Percentiles rank a stretch among this genome's conserved stretches.
These are phyloP conservation scores for Radopholus similis DNA, from an alignment of 1,140 invertebrate species.

Conservation along the genomic window DNA sequence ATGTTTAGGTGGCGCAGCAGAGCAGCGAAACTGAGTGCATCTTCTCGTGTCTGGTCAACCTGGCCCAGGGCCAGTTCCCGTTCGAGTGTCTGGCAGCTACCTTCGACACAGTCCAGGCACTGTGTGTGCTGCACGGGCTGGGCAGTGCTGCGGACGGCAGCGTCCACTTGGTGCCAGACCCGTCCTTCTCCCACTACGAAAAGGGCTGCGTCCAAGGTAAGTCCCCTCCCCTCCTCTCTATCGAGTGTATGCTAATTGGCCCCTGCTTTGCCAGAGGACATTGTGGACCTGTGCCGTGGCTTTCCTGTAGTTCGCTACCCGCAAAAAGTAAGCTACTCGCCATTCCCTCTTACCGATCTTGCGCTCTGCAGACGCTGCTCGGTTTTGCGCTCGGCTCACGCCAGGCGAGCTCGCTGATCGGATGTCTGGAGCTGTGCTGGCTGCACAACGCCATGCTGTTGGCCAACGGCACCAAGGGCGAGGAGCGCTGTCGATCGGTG, in stretches of 20 bases:
- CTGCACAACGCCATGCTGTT: conserved; percentile 1
- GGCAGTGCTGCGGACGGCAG: conserved; percentile 30
- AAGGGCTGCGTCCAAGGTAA: conserved; percentile 37
- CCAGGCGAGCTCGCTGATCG: conserved; percentile 32
- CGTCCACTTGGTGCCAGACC: conserved; percentile 38
- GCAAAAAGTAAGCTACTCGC: conserved; percentile 30
- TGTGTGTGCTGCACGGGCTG: conserved; percentile 32
- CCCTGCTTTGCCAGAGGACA: conserved; percentile 19
- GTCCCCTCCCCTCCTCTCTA: conserved; percentile 9
- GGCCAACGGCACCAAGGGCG: not conserved
- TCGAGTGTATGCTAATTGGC: not conserved
- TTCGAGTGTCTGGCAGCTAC: conserved; percentile 29
- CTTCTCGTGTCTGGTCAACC: conserved; percentile 38
- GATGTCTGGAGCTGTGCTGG: conserved; percentile 42
- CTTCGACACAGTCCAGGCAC: conserved; percentile 7
- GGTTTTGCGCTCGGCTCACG: conserved; percentile 26
- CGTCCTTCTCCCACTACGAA: conserved; percentile 30
- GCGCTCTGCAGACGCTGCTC: conserved; percentile 21
- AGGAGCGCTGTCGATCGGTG: conserved; percentile 24
- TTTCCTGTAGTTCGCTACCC: conserved; percentile 29
- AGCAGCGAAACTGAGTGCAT: conserved; percentile 38
- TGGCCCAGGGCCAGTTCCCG: conserved; percentile 29
- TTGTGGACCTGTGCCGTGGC: conserved; percentile 38
- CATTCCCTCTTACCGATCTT: not conserved
- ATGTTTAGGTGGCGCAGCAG: conserved; percentile 25